These are phyloP conservation scores for Scaptomyza caliginosa DNA, from an alignment of 2,888 invertebrate species.

Conservation along the genomic window DNA sequence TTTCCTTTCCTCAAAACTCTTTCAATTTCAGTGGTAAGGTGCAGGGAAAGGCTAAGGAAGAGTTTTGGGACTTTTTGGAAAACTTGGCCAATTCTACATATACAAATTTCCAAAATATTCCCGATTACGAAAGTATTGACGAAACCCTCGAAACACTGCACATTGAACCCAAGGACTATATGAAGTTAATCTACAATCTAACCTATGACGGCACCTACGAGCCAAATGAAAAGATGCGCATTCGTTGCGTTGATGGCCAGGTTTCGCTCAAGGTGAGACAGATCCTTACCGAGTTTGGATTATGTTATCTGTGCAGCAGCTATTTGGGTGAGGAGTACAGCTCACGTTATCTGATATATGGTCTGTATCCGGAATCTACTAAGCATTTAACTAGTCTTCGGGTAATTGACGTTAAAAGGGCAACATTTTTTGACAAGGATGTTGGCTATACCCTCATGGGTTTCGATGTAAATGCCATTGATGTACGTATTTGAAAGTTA, in stretches of 20 bases:
- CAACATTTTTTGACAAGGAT: conserved; percentile 77
- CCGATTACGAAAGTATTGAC: conserved; percentile 66
- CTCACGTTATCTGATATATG: conserved; percentile 73
- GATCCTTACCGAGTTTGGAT: conserved; percentile 82
- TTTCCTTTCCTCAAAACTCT: not conserved
- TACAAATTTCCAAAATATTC: conserved; percentile 81
- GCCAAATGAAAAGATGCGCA: conserved; percentile 44
- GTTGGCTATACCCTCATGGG: conserved; percentile 76
- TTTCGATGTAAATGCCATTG: conserved; percentile 62
- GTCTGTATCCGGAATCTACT: conserved; percentile 54
- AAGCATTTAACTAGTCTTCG: conserved; percentile 16
- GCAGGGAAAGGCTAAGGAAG: conserved; percentile 24
- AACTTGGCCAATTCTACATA: conserved; percentile 83
- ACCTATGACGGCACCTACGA: conserved; percentile 72
- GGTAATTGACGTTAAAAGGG: conserved; percentile 43
- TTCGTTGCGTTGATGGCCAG: conserved; percentile 67
- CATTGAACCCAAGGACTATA: conserved; percentile 80
- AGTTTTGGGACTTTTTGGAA: conserved; percentile 77
- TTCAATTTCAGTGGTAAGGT: conserved; percentile 37
- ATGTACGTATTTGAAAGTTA: conserved; percentile 59
- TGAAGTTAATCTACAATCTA: conserved; percentile 82
- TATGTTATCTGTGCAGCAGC: conserved; percentile 82
- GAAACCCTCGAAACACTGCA: conserved; percentile 60
- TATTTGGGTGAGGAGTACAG: conserved; percentile 69
- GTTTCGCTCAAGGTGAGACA: conserved; percentile 69